Base-by-base conservation (phyloP, 2,797 vertebrate genomes). In the Enteromius mattozi region DNA sequence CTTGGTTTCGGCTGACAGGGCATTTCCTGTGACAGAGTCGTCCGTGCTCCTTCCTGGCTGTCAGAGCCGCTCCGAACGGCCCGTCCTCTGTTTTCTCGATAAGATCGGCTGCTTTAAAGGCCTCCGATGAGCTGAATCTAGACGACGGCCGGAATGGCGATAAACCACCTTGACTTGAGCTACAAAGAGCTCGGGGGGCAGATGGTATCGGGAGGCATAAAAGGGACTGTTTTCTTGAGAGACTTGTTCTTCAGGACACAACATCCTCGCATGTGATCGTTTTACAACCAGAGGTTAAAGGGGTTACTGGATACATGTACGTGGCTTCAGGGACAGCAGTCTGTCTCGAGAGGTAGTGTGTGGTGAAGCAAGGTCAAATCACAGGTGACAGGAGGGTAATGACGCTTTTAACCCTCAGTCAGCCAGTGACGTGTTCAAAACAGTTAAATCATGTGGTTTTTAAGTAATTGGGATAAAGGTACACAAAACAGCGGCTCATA, bases 141-240 rank as follows among this genome's bases (percentile, higher is more conserved):
- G 85, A 70, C n/a, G 75, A 30, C 66, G 51, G 33, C 82, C 77
- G 27, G 78, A 27, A 45, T 66, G 21, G 65, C 72, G 88, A 88
- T 90, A 87, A 88, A 90, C 79, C 87, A 84, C 83, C 79, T 68
- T 81, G 45, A 75, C 75, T 81, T 83, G 76, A 77, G 80, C 85
- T 72, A n/a, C 68, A 75, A 42, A 47, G 30, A 65, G 45, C 75
- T 63, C 30, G 14, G 30, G 74, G 87, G 66, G 30, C 71, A 81
- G 84, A 88, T 88, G 65, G 27, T 81, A 86, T 86, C 87, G 4
- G 19, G 24, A 83, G 79, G 71, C 59, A 76, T 66, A 80, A 80
- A 65, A 51, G 21, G 35, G 70, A 59, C 40, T 61, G 77, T 49
- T 70, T 65, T 37, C 17, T 37, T 51, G 33, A 86, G 72, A 79